These are phyloP conservation scores for Phymatocera aterrima DNA, from an alignment of 2,888 invertebrate species.

Conservation along the genomic window DNA sequence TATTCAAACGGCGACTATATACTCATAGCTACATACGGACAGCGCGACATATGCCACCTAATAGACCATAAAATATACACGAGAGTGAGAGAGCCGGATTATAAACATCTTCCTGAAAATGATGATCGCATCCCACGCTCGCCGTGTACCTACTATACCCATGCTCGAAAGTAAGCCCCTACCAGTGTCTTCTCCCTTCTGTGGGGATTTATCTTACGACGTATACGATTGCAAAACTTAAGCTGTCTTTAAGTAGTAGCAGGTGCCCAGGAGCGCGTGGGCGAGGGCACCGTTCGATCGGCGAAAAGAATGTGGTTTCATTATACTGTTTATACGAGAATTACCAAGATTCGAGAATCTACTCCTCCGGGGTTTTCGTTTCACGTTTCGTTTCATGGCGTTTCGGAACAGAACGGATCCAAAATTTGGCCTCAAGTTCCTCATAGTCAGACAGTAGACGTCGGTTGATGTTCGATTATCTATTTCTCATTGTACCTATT, in stretches of 20 bases:
- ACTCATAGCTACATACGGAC: neutral
- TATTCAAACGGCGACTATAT: neutral
- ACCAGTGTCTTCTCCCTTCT: neutral
- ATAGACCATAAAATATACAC: constrained; percentile 26
- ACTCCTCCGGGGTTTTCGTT: no score
- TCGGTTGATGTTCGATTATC: no score
- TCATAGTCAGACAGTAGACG: no score
- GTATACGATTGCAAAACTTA: constrained; percentile 32
- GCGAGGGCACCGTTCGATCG: constrained; percentile 14
- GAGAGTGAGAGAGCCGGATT: neutral
- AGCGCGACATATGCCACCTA: neutral
- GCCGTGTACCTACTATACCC: no score
- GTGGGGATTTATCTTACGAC: neutral
- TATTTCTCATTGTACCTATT: no score
- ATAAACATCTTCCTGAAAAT: constrained; percentile 11
- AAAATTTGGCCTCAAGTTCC: no score
- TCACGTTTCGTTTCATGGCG: no score
- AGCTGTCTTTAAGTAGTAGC: neutral
- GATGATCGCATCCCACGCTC: constrained; percentile 31
- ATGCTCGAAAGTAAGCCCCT: constrained; percentile 21
- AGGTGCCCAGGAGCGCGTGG: constrained; percentile 17
- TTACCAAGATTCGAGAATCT: no score
- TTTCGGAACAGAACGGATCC: no score
- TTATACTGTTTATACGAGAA: no score
- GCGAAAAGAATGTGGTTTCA: neutral